Conservation (phyloP, 2,113 vertebrate species). For the Hucho hucho region DNA sequence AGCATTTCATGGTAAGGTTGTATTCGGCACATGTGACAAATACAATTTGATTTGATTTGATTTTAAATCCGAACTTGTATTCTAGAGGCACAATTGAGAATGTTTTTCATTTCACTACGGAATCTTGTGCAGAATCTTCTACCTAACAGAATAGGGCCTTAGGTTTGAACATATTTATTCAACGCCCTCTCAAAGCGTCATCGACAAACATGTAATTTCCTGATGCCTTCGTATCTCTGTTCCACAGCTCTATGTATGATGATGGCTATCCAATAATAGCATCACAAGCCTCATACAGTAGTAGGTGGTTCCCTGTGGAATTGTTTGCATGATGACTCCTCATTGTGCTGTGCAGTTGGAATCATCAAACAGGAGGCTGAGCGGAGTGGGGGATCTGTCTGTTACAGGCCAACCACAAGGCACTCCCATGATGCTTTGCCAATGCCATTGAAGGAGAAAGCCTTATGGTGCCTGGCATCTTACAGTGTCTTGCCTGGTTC, state of each 20-base stretch:
- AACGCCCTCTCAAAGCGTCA: background rate
- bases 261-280: slow-evolving; percentile 12
- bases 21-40: too few species aligned
- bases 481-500: slow-evolving; percentile 15
- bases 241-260: slow-evolving; percentile 8
- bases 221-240: background rate
- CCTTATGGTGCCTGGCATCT: slow-evolving; percentile 13
- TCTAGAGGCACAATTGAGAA: too few species aligned
- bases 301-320: slow-evolving; percentile 41
- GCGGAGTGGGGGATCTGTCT: too few species aligned
- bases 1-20: too few species aligned
- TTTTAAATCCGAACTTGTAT: too few species aligned
- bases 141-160: too few species aligned
- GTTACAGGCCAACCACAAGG: background rate
- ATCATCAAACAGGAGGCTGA: background rate
- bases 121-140: too few species aligned
- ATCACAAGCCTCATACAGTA: background rate
- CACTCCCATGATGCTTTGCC: background rate
- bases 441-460: slow-evolving; percentile 22
- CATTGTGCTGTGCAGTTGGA: slow-evolving; percentile 24
- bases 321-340: slow-evolving; percentile 27
- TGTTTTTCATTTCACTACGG: too few species aligned
- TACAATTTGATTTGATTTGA: too few species aligned
- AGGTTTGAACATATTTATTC: background rate
- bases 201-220: background rate